Conservation (phyloP, 2,888 invertebrate genomes). For the Eupeodes luniger region DNA sequence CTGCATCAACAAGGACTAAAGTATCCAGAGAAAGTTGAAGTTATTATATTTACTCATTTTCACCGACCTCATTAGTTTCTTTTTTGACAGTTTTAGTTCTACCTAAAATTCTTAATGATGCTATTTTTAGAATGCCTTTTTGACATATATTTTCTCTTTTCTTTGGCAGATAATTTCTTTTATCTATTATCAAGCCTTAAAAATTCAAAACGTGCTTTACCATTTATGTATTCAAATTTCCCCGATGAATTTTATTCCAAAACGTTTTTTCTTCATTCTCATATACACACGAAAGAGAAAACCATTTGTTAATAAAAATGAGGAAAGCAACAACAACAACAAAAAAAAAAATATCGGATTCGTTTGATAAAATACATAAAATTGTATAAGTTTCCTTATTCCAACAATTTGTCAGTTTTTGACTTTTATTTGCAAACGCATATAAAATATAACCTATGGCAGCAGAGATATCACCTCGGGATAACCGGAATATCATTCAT, state of each 20-base stretch:
- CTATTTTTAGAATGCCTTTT: too few species aligned
- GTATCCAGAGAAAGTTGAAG: too few species aligned
- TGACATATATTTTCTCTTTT: too few species aligned
- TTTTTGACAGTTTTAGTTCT: background rate
- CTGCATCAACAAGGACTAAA: too few species aligned
- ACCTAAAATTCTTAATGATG: too few species aligned
- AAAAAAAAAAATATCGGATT: conserved; percentile 4
- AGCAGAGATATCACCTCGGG: conserved; percentile 15
- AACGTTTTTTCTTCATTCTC: background rate
- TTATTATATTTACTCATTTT: too few species aligned
- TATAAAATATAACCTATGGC: background rate
- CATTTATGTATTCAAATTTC: background rate
- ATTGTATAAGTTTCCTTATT: conserved; percentile 31
- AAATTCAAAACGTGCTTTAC: background rate
- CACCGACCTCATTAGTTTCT: too few species aligned
- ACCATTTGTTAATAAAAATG: conserved; percentile 5
- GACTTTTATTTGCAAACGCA: conserved; percentile 32
- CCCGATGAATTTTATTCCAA: background rate
- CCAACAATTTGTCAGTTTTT: conserved; percentile 40
- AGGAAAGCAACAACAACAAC: background rate
- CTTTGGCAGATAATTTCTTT: too few species aligned
- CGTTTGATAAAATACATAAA: conserved; percentile 12
- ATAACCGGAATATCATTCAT: conserved; percentile 30
- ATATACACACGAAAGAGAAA: background rate
- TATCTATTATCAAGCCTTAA: too few species aligned